Conservation (phyloP, 2,113 vertebrate species). For the Brachypodius melanocephalos region DNA sequence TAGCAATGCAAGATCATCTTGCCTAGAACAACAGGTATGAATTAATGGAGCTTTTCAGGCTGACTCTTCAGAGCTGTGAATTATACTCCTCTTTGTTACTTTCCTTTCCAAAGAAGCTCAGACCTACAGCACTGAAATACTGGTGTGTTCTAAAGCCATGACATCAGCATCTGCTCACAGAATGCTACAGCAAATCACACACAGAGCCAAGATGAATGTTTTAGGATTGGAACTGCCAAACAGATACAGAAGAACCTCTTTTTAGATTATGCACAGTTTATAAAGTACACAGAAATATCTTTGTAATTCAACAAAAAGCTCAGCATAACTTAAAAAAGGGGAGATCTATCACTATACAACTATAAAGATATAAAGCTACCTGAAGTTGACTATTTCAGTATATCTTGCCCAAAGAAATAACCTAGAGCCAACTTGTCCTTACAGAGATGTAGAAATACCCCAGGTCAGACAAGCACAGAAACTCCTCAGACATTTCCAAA, state of each 20-base stretch:
- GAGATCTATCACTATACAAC: neutral
- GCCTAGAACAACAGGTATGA: neutral
- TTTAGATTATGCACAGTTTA: neutral
- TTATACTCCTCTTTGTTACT: neutral
- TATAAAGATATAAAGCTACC: neutral
- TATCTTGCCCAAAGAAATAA: neutral
- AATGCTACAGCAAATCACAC: neutral
- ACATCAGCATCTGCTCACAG: neutral
- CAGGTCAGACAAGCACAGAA: neutral
- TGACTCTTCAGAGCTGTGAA: neutral
- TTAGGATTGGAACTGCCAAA: neutral
- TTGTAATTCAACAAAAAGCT: neutral
- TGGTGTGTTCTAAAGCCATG: neutral
- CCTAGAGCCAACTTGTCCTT: neutral
- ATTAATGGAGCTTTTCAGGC: neutral
- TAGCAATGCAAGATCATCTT: neutral
- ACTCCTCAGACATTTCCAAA: neutral
- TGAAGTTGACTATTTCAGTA: neutral
- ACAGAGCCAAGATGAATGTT: neutral
- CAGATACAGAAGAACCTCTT: neutral
- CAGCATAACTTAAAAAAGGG: neutral
- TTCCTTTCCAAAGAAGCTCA: neutral
- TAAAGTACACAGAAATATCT: neutral
- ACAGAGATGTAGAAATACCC: neutral
- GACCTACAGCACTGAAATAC: neutral